Evolutionary conservation across 2,797 vertebrate genomes (phyloP).

Genomic region (Propithecus perrieri): DNA sequence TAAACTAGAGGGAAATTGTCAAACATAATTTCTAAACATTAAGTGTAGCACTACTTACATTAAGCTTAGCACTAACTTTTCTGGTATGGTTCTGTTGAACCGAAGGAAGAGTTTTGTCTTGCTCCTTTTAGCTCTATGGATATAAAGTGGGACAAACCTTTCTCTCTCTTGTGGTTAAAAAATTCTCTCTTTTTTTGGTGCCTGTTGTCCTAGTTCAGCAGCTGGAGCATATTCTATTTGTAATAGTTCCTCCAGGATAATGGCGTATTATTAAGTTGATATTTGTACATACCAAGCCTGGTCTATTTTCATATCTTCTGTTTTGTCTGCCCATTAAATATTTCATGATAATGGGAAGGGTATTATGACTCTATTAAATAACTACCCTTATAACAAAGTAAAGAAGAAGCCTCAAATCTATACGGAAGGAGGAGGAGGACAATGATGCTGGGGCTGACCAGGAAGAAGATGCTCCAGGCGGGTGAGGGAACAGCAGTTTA

Average conservation of each 20-base stretch:
- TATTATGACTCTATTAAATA: not conserved
- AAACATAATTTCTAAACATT: not conserved
- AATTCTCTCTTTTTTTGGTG: not conserved
- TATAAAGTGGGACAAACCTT: not conserved
- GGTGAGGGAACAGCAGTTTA: too few species aligned
- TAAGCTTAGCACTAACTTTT: not conserved
- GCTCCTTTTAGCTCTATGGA: not conserved
- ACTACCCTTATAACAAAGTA: not conserved
- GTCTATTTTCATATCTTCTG: not conserved
- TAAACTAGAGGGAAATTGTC: not conserved
- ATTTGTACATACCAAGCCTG: not conserved
- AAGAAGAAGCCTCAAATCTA: not conserved
- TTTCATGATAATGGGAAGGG: not conserved
- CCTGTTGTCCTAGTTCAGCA: not conserved
- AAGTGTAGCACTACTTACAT: not conserved
- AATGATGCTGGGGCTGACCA: not conserved
- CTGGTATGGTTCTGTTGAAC: not conserved
- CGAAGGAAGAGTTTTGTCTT: not conserved
- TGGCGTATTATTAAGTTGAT: not conserved
- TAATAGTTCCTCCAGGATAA: not conserved
- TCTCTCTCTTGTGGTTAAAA: not conserved
- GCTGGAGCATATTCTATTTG: not conserved
- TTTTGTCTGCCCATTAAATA: not conserved
- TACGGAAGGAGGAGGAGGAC: not conserved
- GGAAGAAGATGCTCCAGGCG: not conserved